phyloP scores from a whole-genome alignment of 2,888 invertebrate species.

The Dione juno region DNA sequence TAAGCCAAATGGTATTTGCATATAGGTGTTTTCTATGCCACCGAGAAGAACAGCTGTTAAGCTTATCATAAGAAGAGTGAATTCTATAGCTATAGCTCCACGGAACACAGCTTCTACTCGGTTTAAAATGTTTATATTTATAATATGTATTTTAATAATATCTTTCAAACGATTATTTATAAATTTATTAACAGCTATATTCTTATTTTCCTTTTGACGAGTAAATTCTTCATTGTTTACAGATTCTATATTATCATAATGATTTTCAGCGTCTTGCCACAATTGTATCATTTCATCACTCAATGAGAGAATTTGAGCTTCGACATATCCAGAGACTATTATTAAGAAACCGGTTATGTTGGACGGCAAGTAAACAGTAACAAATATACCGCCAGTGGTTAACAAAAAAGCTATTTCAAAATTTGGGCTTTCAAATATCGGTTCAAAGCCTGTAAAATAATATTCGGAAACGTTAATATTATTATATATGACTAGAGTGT shows the following conservation, averaged over 20 bases:
- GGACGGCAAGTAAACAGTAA: conserved; percentile 50
- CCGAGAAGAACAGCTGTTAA: conserved; percentile 62
- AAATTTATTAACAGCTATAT: not conserved
- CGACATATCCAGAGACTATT: conserved; percentile 56
- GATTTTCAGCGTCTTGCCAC: conserved; percentile 55
- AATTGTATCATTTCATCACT: conserved; percentile 57
- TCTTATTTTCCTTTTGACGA: not conserved
- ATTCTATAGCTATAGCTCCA: conserved; percentile 57
- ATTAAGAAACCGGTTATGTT: conserved; percentile 54
- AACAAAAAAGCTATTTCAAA: conserved; percentile 33
- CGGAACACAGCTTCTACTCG: conserved; percentile 55
- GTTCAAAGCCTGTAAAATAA: conserved; percentile 51
- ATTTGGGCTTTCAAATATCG: conserved; percentile 34
- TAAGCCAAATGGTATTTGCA: conserved; percentile 59
- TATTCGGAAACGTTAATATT: not conserved
- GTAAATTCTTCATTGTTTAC: not conserved
- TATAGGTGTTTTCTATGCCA: conserved; percentile 62
- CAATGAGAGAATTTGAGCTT: conserved; percentile 52
- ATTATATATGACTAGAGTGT: too few relatives aligned
- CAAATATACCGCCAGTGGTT: conserved; percentile 7
- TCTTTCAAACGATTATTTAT: conserved; percentile 50
- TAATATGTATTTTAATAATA: conserved; percentile 54
- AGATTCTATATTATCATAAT: not conserved
- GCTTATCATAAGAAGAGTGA: conserved; percentile 54
- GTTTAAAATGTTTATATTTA: conserved; percentile 51